phyloP scores from a whole-genome alignment of 2,113 vertebrate species.

The Mesitornis unicolor region DNA sequence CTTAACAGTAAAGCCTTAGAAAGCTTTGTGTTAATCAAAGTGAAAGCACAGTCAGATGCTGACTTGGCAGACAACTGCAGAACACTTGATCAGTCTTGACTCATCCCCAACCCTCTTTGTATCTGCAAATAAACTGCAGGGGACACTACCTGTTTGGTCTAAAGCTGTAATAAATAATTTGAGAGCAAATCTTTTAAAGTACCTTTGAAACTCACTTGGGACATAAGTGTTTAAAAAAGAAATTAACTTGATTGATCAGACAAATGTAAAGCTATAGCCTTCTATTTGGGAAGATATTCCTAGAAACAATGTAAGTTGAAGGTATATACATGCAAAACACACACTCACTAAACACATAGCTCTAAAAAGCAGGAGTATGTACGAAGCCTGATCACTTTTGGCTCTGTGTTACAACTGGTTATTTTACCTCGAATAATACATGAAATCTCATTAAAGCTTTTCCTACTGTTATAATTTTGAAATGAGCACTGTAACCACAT shows the following conservation, averaged over 20 bases:
- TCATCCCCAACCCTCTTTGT: neutral
- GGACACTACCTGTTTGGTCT: neutral
- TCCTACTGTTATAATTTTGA: neutral
- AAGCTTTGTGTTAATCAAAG: neutral
- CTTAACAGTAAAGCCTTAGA: neutral
- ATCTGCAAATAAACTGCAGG: neutral
- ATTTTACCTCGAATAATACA: neutral
- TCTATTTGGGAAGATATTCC: neutral
- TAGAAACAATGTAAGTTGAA: neutral
- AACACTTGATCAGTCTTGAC: neutral
- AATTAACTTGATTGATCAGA: neutral
- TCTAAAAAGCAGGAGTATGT: neutral
- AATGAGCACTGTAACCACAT: neutral
- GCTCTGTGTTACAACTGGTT: neutral
- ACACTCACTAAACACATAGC: neutral
- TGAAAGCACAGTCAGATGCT: neutral
- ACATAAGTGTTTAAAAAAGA: neutral
- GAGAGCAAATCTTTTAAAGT: neutral
- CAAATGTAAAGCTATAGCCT: neutral
- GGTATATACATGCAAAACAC: neutral
- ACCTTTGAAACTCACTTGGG: neutral
- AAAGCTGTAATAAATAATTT: neutral
- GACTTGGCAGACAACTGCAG: neutral
- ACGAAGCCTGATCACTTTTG: neutral
- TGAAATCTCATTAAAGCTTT: neutral